phyloP scores from a whole-genome alignment of 2,888 invertebrate species.

The Napeogenes inachia region DNA sequence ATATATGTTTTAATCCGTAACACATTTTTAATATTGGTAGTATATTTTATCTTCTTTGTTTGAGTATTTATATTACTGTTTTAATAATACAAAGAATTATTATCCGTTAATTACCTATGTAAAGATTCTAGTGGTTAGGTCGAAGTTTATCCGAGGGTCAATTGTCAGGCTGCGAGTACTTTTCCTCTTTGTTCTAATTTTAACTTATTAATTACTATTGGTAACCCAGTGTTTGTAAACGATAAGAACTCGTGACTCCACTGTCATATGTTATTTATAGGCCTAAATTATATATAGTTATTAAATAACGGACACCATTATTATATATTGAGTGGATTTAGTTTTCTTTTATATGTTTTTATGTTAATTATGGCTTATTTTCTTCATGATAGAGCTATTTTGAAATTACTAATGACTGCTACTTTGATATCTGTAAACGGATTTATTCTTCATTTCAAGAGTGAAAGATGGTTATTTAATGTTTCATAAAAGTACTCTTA shows the following conservation, averaged over 20 bases:
- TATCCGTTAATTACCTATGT: slow-evolving; percentile 10
- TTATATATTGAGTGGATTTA: too few relatives aligned
- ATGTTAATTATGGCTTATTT: neutral
- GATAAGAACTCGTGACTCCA: slow-evolving; percentile 12
- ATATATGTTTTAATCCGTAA: neutral
- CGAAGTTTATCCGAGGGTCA: slow-evolving; percentile 54
- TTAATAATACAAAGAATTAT: neutral
- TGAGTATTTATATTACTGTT: neutral
- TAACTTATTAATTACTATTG: slow-evolving; percentile 46
- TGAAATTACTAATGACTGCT: too few relatives aligned
- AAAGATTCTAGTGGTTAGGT: slow-evolving; percentile 37
- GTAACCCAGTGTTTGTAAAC: slow-evolving; percentile 22
- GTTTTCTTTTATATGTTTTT: neutral
- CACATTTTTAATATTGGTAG: too few relatives aligned
- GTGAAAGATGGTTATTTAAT: too few relatives aligned
- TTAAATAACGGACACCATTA: neutral
- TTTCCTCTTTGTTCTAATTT: slow-evolving; percentile 68
- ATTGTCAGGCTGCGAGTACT: slow-evolving; percentile 47
- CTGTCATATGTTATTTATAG: slow-evolving; percentile 1
- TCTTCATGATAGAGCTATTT: too few relatives aligned
- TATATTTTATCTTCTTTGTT: too few relatives aligned
- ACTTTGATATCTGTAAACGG: too few relatives aligned
- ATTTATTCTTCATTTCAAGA: too few relatives aligned
- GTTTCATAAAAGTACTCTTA: too few relatives aligned
- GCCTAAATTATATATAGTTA: neutral